These are phyloP conservation scores for Tyria jacobaeae DNA, from an alignment of 2,888 invertebrate genomes.

Conservation along the genomic window DNA sequence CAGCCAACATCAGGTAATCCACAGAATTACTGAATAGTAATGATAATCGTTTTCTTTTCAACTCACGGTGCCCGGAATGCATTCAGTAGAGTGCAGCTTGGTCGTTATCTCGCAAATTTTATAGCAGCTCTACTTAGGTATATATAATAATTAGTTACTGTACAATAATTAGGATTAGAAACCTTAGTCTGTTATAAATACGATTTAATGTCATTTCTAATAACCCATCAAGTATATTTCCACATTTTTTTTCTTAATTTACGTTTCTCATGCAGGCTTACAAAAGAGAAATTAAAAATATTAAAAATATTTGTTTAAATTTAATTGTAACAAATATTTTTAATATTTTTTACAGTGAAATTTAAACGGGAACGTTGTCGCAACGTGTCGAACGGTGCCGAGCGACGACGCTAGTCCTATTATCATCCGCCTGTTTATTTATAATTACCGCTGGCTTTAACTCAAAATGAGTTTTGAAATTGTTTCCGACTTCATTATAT, in stretches of 20 bases:
- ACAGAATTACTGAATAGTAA: too few species aligned
- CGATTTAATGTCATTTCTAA: neutral
- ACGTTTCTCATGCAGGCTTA: neutral
- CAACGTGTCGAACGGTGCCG: neutral
- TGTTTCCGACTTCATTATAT: conserved; percentile 21
- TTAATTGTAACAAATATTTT: neutral
- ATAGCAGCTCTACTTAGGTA: too few species aligned
- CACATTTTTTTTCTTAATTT: neutral
- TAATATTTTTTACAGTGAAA: too few species aligned
- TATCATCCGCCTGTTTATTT: conserved; percentile 22
- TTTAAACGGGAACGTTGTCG: neutral
- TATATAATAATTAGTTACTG: too few species aligned
- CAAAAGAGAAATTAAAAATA: neutral
- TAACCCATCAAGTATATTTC: neutral
- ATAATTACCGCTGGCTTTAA: conserved; percentile 26
- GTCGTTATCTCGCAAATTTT: too few species aligned
- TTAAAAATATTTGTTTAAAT: neutral
- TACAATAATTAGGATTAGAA: too few species aligned
- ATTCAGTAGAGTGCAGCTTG: too few species aligned
- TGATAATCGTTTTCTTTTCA: too few species aligned
- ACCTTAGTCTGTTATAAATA: neutral
- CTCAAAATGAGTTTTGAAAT: conserved; percentile 20
- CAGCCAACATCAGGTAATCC: too few species aligned
- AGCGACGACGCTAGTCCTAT: neutral
- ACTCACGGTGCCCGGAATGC: too few species aligned